phyloP scores from a whole-genome alignment of 2,888 invertebrate species.

The Leptinotarsa rubiginosa region DNA sequence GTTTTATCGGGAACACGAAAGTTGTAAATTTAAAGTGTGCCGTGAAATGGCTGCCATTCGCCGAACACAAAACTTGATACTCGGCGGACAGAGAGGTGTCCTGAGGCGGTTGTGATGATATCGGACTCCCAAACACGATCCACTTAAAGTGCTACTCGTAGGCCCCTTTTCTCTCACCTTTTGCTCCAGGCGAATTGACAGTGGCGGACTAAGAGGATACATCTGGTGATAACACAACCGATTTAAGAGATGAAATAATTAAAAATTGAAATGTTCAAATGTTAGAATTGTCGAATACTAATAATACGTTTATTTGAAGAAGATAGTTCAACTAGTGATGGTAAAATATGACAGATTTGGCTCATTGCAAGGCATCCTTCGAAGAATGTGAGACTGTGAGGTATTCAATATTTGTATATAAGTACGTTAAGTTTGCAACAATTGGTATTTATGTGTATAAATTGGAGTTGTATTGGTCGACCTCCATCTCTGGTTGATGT shows the following conservation, averaged over 20 bases:
- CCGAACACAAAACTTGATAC: slow-evolving; percentile 55
- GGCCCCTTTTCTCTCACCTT: slow-evolving; percentile 11
- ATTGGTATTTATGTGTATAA: too few relatives aligned
- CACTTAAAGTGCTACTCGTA: slow-evolving; percentile 13
- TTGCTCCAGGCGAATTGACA: slow-evolving; percentile 9
- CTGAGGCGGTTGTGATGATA: slow-evolving; percentile 46
- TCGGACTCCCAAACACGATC: slow-evolving; percentile 19
- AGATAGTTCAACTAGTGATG: too few relatives aligned
- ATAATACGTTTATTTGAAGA: too few relatives aligned
- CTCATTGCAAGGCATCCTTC: too few relatives aligned
- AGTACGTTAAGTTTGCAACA: too few relatives aligned
- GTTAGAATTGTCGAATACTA: too few relatives aligned
- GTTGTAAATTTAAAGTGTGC: slow-evolving; percentile 53
- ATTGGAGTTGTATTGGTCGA: too few relatives aligned
- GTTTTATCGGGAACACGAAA: slow-evolving; percentile 40
- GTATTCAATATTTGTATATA: too few relatives aligned
- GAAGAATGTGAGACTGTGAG: too few relatives aligned
- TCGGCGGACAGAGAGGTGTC: slow-evolving; percentile 53
- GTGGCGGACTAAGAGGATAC: slow-evolving; percentile 1
- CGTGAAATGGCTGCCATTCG: slow-evolving; percentile 47
- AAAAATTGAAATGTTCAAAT: too few relatives aligned
- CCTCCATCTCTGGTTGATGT: too few relatives aligned
- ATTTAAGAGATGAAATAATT: neutral
- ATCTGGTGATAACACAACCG: neutral
- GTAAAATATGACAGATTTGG: too few relatives aligned